Evolutionary conservation across 1,140 invertebrate genomes (phyloP).

Genomic region (Parasteatoda tepidariorum): DNA sequence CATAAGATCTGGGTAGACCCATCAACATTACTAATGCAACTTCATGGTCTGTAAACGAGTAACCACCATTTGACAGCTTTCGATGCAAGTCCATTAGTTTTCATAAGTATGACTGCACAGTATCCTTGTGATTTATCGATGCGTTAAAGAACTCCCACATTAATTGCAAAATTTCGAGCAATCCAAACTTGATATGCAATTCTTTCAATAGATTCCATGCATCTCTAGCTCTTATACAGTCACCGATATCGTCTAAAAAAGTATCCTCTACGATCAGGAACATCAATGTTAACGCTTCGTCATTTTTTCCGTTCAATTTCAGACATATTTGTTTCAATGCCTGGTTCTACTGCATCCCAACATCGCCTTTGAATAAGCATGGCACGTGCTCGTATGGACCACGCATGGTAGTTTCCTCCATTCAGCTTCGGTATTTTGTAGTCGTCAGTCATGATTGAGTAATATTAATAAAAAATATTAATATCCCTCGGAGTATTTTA

Average conservation of each 20-base stretch:
- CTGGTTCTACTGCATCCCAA: conserved; percentile 7
- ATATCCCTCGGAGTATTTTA: too few species aligned
- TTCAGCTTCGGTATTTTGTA: conserved; percentile 25
- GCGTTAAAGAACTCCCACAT: conserved; percentile 21
- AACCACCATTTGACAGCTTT: conserved; percentile 18
- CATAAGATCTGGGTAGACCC: conserved; percentile 2
- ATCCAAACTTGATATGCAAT: conserved; percentile 2
- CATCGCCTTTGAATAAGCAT: neutral
- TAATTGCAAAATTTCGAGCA: neutral
- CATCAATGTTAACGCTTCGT: conserved; percentile 2
- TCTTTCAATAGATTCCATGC: neutral
- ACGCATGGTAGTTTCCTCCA: conserved; percentile 26
- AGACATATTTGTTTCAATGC: too few species aligned
- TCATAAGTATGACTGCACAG: neutral
- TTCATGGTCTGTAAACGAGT: conserved; percentile 25
- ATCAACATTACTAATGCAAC: conserved; percentile 17
- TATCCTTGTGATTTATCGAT: neutral
- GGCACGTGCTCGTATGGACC: conserved; percentile 3
- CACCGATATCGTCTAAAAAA: neutral
- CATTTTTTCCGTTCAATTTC: too few species aligned
- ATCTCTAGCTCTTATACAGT: neutral
- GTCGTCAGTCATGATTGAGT: conserved; percentile 9
- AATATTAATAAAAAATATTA: too few species aligned
- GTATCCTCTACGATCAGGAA: too few species aligned
- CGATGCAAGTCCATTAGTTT: neutral